Evolutionary conservation across 2,113 vertebrate species (phyloP).

Genomic region (Cryptomyrus ogoouensis): DNA sequence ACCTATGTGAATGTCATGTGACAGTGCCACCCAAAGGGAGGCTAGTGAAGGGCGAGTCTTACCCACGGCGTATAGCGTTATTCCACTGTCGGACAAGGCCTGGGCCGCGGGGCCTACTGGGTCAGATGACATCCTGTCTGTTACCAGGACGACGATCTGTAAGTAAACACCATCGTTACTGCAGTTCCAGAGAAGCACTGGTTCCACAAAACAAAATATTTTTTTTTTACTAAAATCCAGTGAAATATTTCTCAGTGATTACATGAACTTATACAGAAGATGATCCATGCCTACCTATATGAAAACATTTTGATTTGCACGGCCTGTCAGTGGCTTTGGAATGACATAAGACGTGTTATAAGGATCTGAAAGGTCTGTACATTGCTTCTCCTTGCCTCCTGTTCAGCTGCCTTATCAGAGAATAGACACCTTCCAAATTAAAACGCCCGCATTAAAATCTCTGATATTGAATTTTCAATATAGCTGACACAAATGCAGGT

Average conservation of each 20-base stretch:
- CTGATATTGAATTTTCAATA: conserved; percentile 16
- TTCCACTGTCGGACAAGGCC: conserved; percentile 60
- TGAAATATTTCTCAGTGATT: neutral
- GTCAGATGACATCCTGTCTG: conserved; percentile 67
- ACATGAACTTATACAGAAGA: neutral
- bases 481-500: neutral
- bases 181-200: neutral
- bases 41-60: conserved; percentile 38
- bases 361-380: neutral
- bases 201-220: neutral
- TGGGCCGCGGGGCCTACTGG: conserved; percentile 53
- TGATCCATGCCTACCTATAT: neutral
- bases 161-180: neutral
- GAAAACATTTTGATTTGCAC: neutral
- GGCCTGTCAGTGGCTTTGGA: neutral
- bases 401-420: neutral
- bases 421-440: neutral
- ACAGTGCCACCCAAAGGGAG: conserved; percentile 20
- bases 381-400: neutral
- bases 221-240: neutral
- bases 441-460: neutral
- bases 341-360: neutral
- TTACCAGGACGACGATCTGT: conserved; percentile 72
- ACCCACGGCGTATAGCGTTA: conserved; percentile 79
- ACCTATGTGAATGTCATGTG: neutral